Base-by-base conservation (phyloP, 1,140 invertebrate species). In the Nasonia vitripennis region DNA sequence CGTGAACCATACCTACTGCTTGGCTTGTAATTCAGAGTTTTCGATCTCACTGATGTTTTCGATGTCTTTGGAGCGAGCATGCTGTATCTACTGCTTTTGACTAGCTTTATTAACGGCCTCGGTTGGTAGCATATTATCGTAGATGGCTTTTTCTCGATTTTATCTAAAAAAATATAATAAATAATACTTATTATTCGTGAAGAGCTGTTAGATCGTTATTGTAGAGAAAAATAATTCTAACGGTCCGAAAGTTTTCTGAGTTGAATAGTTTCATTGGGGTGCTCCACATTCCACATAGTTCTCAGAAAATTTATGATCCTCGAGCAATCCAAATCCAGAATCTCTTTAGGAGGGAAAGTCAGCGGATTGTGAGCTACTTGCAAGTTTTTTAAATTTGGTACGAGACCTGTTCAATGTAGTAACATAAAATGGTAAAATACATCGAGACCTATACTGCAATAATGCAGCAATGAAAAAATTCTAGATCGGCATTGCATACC, bases 361-460 rank as follows among this genome's bases (percentile, higher is more conserved):
- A 95, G 81, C 12, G 94, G 94, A 90, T 95, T 95, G 20, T 93
- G 90, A 20, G 88, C 90, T 20, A 94, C 85, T 86, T 95, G 94
- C 34, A 95, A 89, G 34, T 92, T 93, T 90, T 93, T 94, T 78
- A 95, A 91, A 80, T 90, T 94, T 12, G 89, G 87, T 27, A 92
- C 45, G 3, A 91, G 83, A 34, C 92, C 92, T 93, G 27, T 14
- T 62, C 11, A 48, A 83, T 41, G 14, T 51, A 48, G n/a, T 62
- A 17, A 62, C 10, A 81, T 71, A 68, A 74, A 81, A 20, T 27
- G 48, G 23, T 45, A 71, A 68, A 78, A 75, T 41, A 12, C 78
- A 31, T 37, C 73, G 78, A 34, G 68, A 17, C 2, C 4, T 27
- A 55, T 1, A 55, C 1, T 55, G 51, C 1, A 51, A 10, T 10